Percentiles rank a stretch among this genome's conserved stretches.
phyloP scores from a whole-genome alignment of 2,113 vertebrate genomes.

The Ctenodactylus gundi region DNA sequence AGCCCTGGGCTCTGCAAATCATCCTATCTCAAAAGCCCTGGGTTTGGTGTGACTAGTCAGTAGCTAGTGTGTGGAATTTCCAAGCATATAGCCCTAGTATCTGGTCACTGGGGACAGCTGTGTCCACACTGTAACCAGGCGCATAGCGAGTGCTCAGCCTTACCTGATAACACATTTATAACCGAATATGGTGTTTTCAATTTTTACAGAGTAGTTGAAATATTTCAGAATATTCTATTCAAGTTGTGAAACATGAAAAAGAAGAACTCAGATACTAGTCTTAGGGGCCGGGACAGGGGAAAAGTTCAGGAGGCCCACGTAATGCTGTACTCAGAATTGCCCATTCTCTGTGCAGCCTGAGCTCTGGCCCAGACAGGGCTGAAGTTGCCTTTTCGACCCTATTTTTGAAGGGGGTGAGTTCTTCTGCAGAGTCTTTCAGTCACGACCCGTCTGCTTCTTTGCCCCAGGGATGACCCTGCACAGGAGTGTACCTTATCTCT shows the following conservation, averaged over 20 bases:
- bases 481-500: background rate
- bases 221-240: slow-evolving; percentile 99
- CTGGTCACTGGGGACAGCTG: slow-evolving; percentile 77
- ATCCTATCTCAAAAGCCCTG: slow-evolving; percentile 71
- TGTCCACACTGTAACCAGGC: slow-evolving; percentile 86
- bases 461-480: background rate
- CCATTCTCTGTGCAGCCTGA: background rate
- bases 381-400: background rate
- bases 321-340: background rate
- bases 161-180: slow-evolving; percentile 93
- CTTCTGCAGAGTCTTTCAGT: background rate
- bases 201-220: slow-evolving; percentile 98
- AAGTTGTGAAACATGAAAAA: slow-evolving; percentile 92
- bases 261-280: background rate
- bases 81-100: slow-evolving; percentile 62
- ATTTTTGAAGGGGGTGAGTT: background rate
- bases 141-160: slow-evolving; percentile 92
- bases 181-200: slow-evolving; percentile 94
- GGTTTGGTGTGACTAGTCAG: slow-evolving; percentile 56
- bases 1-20: slow-evolving; percentile 47
- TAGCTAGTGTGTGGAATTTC: slow-evolving; percentile 70
- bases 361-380: too few relatives aligned
- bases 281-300: background rate
- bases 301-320: background rate
- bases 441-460: background rate